These are phyloP conservation scores for Tridacna gigas DNA, from an alignment of 2,888 invertebrate genomes.

Conservation along the genomic window DNA sequence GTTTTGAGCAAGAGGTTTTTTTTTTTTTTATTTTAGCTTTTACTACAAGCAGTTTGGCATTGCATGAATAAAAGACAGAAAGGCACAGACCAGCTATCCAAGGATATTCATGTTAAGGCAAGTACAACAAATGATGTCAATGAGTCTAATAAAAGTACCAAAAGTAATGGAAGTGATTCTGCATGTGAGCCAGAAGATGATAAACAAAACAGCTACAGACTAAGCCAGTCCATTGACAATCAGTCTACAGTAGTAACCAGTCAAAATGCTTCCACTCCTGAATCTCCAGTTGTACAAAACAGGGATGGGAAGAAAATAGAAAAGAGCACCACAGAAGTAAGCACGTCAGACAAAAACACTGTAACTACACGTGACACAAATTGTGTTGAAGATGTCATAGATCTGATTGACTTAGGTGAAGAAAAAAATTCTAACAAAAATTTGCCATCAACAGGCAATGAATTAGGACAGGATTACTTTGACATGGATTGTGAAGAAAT, in stretches of 20 bases:
- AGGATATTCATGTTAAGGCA: no score
- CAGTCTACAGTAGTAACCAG: background rate
- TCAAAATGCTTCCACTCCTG: background rate
- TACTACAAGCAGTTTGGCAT: background rate
- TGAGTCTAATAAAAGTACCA: no score
- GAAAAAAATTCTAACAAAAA: background rate
- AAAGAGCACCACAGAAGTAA: no score
- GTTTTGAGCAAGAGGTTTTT: background rate
- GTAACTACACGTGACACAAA: background rate
- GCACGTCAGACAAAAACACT: background rate
- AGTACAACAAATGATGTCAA: no score
- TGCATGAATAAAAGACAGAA: background rate
- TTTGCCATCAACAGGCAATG: background rate
- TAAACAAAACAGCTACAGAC: background rate
- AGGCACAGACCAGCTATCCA: background rate
- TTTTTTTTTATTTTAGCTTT: background rate
- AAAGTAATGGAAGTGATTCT: background rate
- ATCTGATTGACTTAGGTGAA: background rate
- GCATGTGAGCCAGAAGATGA: background rate
- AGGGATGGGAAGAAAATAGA: no score
- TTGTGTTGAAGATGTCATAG: background rate
- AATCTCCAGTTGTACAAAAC: no score
- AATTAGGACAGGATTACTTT: conserved; percentile 18
- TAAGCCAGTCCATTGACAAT: background rate
- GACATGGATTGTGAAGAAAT: conserved; percentile 43